Percentiles rank a stretch among this genome's conserved stretches.
These are phyloP conservation scores for Rana temporaria DNA, from an alignment of 2,113 vertebrate genomes.

Conservation along the genomic window DNA sequence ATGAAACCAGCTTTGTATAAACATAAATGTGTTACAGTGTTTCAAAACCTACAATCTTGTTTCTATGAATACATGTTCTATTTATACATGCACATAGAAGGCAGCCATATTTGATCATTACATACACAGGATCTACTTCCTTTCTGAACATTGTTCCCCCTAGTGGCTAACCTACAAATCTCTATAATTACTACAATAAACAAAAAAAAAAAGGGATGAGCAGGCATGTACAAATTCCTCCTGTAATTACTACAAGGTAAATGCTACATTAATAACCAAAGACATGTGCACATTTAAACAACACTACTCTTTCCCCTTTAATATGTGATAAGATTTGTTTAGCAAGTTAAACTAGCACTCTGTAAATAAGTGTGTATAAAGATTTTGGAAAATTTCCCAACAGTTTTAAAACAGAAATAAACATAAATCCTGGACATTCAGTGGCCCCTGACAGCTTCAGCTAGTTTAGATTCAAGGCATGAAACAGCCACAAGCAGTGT, in stretches of 20 bases:
- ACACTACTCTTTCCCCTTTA: neutral
- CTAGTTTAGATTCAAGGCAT: conserved; percentile 32
- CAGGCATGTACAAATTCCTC: neutral
- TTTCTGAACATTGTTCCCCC: too few species aligned
- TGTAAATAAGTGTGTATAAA: neutral
- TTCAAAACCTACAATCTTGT: too few species aligned
- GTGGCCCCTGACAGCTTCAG: conserved; percentile 26
- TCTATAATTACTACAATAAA: too few species aligned
- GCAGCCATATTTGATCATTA: too few species aligned
- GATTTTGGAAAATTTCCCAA: conserved; percentile 17
- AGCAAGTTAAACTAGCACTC: neutral
- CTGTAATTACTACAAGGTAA: neutral
- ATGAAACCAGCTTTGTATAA: too few species aligned
- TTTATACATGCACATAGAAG: too few species aligned
- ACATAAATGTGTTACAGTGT: too few species aligned
- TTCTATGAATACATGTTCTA: too few species aligned
- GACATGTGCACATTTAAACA: too few species aligned
- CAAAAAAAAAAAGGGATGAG: neutral
- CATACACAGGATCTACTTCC: too few species aligned
- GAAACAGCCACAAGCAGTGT: conserved; percentile 46
- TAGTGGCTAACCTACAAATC: too few species aligned
- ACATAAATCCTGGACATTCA: conserved; percentile 38
- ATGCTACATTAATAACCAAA: neutral
- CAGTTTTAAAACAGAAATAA: conserved; percentile 26
- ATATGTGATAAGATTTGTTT: neutral